Conservation (phyloP, 2,113 vertebrate genomes). For the Petaurus breviceps region DNA sequence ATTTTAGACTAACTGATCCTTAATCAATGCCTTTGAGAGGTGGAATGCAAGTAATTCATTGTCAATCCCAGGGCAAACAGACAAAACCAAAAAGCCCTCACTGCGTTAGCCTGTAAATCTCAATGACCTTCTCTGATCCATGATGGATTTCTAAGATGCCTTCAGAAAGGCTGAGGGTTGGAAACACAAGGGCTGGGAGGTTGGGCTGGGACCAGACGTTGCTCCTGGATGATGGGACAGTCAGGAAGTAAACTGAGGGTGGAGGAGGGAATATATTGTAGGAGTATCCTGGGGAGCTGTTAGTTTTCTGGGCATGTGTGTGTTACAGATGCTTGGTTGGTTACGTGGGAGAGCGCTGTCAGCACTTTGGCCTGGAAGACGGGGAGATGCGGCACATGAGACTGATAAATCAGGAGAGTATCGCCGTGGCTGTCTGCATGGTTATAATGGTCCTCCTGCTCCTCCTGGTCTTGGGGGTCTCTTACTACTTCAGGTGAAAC, state of each 20-base stretch:
- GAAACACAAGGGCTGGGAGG: not conserved
- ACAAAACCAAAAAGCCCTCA: too few relatives aligned
- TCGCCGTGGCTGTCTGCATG: conserved; percentile 78
- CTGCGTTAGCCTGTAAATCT: not conserved
- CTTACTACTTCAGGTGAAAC: conserved; percentile 88
- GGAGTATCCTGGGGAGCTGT: not conserved
- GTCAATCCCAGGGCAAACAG: not conserved
- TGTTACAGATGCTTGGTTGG: conserved; percentile 88
- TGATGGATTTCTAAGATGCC: conserved; percentile 7
- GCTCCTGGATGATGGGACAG: not conserved
- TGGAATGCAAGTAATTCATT: not conserved
- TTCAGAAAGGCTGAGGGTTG: not conserved
- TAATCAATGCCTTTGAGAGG: not conserved
- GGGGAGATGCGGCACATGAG: conserved; percentile 88
- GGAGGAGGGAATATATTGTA: too few relatives aligned
- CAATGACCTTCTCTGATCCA: not conserved
- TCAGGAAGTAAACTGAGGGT: not conserved
- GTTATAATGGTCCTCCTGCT: conserved; percentile 86
- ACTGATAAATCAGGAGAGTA: conserved; percentile 82
- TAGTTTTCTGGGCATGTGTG: not conserved
- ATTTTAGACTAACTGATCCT: not conserved
- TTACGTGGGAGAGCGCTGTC: conserved; percentile 92
- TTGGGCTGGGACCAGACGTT: not conserved
- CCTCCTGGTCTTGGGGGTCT: conserved; percentile 80
- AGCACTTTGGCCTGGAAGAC: conserved; percentile 93